A percentile compares a stretch with the other conserved stretches of the same genome.
Evolutionary conservation across 2,888 invertebrate species (phyloP).

Genomic region (Onthophagus sagittarius): DNA sequence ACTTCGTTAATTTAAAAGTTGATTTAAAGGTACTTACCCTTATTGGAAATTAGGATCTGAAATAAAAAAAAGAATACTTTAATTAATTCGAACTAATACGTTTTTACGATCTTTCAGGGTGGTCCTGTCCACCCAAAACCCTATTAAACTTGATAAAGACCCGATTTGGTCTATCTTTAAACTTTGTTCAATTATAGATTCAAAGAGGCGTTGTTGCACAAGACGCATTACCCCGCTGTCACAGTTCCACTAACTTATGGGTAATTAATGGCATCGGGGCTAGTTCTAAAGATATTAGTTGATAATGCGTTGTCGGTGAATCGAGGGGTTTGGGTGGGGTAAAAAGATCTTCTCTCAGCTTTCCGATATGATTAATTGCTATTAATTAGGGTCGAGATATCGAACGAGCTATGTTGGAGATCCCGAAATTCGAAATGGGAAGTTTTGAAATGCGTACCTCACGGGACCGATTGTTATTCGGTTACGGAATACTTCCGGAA

Average conservation of each 20-base stretch:
- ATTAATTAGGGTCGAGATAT: conserved; percentile 30
- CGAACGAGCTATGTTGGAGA: conserved; percentile 15
- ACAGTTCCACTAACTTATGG: conserved; percentile 28
- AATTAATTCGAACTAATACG: no score
- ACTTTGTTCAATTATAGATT: conserved; percentile 19
- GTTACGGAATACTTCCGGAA: conserved; percentile 25
- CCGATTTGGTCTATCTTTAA: background rate
- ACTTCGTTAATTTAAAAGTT: no score
- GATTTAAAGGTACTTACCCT: no score
- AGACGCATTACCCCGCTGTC: conserved; percentile 28
- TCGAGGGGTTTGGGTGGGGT: conserved; percentile 13
- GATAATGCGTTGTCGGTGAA: conserved; percentile 31
- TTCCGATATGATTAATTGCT: conserved; percentile 35
- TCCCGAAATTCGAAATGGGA: conserved; percentile 22
- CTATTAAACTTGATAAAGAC: background rate
- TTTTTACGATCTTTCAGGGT: background rate
- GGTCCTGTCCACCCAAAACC: background rate
- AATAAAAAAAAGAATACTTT: background rate
- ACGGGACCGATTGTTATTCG: conserved; percentile 32
- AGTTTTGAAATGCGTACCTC: conserved; percentile 32
- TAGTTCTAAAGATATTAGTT: conserved; percentile 33
- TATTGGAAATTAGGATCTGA: background rate
- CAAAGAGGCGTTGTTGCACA: conserved; percentile 18
- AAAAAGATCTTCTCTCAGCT: conserved; percentile 32
- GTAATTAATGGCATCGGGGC: conserved; percentile 32